Base-by-base conservation (phyloP, 1,140 invertebrate genomes). In the Formica exsecta region DNA sequence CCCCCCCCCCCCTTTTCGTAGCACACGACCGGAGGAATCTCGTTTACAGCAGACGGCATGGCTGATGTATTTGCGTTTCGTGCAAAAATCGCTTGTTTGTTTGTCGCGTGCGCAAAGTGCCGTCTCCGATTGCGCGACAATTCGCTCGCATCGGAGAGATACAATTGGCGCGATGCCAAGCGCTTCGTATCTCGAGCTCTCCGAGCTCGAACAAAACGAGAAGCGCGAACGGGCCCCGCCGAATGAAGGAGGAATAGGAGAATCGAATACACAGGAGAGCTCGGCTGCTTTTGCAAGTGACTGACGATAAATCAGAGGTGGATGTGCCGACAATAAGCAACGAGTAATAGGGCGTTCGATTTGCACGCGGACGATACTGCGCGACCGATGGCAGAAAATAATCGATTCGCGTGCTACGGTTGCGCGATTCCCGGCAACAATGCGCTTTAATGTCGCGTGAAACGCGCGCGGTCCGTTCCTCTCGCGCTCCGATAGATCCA, bases 401-500 rank as follows among this genome's bases (percentile, higher is more conserved):
- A 83, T 83, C 68, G 79, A 38, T 32, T 51, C 79, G 79, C n/a
- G 79, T 66, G 79, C 68, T 32, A 73, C 51, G 79, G 38, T 61
- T 51, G 48, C 79, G 79, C 79, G 79, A 83, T 41, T 74, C 54
- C 25, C 79, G 68, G 79, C 79, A 83, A 83, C 79, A 83, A 83
- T 74, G 79, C 79, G 79, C 68, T 83, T 83, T 83, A 83, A 83
- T 83, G 79, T 83, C 68, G 79, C 68, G 79, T 83, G 79, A 83
- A 83, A 83, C 79, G 41, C 61, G 32, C 54, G 41, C 66, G 61
- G 48, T 70, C 38, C 65, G 75, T 38, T 19, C 16, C 73, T 66
- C 38, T 74, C 38, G 54, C 79, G 61, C 48, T 61, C 22, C 75
- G 54, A 36, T 51, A 61, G 54, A 70, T 44, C 79, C n/a, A 83